These are phyloP conservation scores for Eumerus sabulonum DNA, from an alignment of 2,888 invertebrate genomes.

Conservation along the genomic window DNA sequence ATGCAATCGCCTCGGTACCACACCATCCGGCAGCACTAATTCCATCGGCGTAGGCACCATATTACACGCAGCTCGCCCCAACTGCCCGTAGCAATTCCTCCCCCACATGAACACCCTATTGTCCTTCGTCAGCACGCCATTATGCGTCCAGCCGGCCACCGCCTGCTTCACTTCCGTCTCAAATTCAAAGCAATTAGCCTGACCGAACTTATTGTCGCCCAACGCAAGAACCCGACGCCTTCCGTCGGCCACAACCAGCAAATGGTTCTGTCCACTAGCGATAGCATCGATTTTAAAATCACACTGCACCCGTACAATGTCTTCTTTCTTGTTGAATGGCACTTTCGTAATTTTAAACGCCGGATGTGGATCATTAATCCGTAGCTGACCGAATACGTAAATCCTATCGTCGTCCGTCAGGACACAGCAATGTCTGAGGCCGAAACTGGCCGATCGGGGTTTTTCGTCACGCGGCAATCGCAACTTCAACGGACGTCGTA, in stretches of 20 bases:
- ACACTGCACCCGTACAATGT: constrained; percentile 72
- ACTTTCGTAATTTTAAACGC: constrained; percentile 74
- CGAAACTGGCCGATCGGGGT: constrained; percentile 74
- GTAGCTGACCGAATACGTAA: constrained; percentile 76
- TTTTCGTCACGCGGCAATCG: constrained; percentile 75
- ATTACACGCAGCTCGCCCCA: constrained; percentile 80
- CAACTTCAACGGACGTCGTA: constrained; percentile 75
- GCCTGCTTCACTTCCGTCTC: constrained; percentile 82
- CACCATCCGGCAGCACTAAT: constrained; percentile 70
- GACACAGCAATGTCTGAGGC: constrained; percentile 76
- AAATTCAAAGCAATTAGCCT: constrained; percentile 81
- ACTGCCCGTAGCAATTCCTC: constrained; percentile 88
- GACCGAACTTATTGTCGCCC: constrained; percentile 92
- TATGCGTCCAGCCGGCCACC: constrained; percentile 88
- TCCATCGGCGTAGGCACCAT: constrained; percentile 73
- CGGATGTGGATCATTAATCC: constrained; percentile 74
- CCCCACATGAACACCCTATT: constrained; percentile 88
- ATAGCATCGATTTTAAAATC: constrained; percentile 81
- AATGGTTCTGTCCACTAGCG: constrained; percentile 91
- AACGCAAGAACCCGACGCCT: constrained; percentile 82
- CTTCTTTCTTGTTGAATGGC: constrained; percentile 73
- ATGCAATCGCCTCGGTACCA: constrained; percentile 72
- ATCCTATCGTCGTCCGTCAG: constrained; percentile 75
- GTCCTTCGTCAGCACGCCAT: constrained; percentile 82
- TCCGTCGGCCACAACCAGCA: constrained; percentile 71